Evolutionary conservation across 2,888 invertebrate genomes (phyloP).

Genomic region (Abscondita cerata): DNA sequence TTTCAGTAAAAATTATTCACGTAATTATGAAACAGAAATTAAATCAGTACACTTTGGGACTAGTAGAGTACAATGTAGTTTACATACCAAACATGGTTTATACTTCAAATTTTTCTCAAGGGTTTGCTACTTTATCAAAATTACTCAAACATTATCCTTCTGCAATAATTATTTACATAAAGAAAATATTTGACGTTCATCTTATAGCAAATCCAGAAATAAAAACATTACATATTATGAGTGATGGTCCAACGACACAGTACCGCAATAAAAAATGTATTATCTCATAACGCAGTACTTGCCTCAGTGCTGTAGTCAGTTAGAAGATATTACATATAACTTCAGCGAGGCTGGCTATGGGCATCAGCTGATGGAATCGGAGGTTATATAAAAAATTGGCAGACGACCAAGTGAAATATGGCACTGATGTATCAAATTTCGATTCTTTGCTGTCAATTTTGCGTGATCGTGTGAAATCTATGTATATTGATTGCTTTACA

Average conservation of each 20-base stretch:
- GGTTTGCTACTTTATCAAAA: too few relatives aligned
- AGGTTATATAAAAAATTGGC: conserved; percentile 1
- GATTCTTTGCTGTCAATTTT: neutral
- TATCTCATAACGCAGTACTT: conserved; percentile 3
- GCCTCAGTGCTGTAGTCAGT: neutral
- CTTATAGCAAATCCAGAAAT: neutral
- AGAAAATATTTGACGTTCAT: too few relatives aligned
- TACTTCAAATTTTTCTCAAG: conserved; percentile 1
- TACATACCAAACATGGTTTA: neutral
- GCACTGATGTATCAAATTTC: too few relatives aligned
- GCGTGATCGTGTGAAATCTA: neutral
- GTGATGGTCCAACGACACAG: neutral
- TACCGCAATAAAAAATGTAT: neutral
- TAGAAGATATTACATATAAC: conserved; percentile 5
- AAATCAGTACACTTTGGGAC: neutral
- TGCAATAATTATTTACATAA: neutral
- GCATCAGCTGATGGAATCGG: neutral
- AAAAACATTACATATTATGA: neutral
- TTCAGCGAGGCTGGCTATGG: neutral
- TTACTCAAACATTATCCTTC: neutral
- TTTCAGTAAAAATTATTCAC: too few relatives aligned
- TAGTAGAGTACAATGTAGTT: conserved; percentile 3
- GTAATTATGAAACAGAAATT: too few relatives aligned
- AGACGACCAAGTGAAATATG: neutral
- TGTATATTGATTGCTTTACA: conserved; percentile 1